Evolutionary conservation across 1,140 invertebrate genomes (phyloP), one percentile per base, ranked within the genome.

Genomic region (Polypedilum pembai): DNA sequence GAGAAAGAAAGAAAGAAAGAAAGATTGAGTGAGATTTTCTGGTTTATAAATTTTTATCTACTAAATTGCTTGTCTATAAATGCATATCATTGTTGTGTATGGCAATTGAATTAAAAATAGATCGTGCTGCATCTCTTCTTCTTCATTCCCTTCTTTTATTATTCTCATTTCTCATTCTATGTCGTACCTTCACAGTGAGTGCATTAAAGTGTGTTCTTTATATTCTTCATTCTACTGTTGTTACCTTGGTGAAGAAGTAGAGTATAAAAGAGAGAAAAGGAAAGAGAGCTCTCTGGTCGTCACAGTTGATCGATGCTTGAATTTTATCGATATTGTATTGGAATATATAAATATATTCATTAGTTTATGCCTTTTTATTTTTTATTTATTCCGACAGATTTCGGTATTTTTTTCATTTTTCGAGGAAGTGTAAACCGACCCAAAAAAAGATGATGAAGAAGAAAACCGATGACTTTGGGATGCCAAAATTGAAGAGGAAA

Each of bases 301-400:
- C 45, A 56, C 45, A 56, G 45, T 56, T 56, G 45, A 56, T 56
- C 45, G 45, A 56, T 56, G 45, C 45, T n/a, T 56, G n/a, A 56
- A 56, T n/a, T 56, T 56, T 56, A 56, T 56, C 45, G 45, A 56
- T n/a, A 33, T 33, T 33, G 24, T 33, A 33, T 33, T 5, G 24
- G 24, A 33, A 33, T 33, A 33, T 33, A 33, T 56, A 12, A 56
- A 56, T 56, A 56, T 56, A 56, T 56, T 56, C 45, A 56, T 56
- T 56, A 56, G n/a, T 56, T 56, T 56, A 33, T 45, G 8, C 41
- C 41, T 45, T 45, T 56, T 56, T 56, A 4, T n/a, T 56, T 56
- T 45, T 56, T 12, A 56, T 56, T 56, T 56, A 56, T 56, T 56
- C 45, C 45, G 45, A 56, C 45, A 12, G 45, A 56, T 4, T 56